Base-by-base conservation (phyloP, 1,140 invertebrate genomes). In the Papilio xuthus region DNA sequence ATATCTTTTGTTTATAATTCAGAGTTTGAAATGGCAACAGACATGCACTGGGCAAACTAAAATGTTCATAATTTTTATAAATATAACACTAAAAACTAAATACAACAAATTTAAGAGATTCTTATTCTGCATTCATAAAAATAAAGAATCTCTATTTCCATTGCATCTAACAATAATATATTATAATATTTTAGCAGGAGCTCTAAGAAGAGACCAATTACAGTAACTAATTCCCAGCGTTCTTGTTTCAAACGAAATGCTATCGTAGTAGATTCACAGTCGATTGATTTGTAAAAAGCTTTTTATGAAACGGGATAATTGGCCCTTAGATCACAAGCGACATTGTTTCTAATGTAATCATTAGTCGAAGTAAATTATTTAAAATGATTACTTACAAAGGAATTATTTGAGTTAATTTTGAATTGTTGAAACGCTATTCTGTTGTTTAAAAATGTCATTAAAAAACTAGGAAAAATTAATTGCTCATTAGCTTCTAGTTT, bases 1-100 rank as follows among this genome's bases (percentile, higher is more conserved):
- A 71, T 71, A 23, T 71, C 69, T 71, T 71, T 71, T 71, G 69
- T 71, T 41, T 37, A 20, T 37, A 42, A 41, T 42, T 42, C 18
- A 42, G 28, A 41, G 18, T 42, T 71, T 37, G 69, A 71, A 71
- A 71, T 42, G 69, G 13, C 69, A n/a, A 15, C 69, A 13, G 69
- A 37, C 32, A 42, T 23, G 69, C 37, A 42, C 18, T 42, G 69
- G 8, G 18, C 20, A 20, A 37, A 37, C 13, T 23, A 4, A 71
- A 42, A 42, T 42, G 18, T 42, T 37, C 69, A 23, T 42, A 42
- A 71, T n/a, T 1, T 41, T 71, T 37, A 71, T 42, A 67, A 4
- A 23, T 13, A 4, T 28, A 28, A 28, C 23, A 20, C n/a, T n/a
- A n/a, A n/a, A n/a, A n/a, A n/a, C n/a, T n/a, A n/a, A n/a, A n/a